phyloP scores from a whole-genome alignment of 2,113 vertebrate species.

The Etheostoma cragini region DNA sequence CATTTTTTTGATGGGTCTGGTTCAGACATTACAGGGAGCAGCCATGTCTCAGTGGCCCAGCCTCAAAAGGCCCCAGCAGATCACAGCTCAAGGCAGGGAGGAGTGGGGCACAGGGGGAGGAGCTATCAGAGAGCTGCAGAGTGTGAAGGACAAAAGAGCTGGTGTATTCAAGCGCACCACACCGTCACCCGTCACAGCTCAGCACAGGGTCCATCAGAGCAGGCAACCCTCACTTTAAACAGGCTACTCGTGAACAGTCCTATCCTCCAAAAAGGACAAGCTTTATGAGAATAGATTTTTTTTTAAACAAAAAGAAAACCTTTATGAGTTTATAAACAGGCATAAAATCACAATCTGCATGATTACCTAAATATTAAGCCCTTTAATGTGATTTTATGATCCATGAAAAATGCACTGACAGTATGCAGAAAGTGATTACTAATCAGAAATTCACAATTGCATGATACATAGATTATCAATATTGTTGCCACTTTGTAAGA shows the following conservation, averaged over 20 bases:
- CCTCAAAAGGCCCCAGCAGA: slow-evolving; percentile 81
- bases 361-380: slow-evolving; percentile 33
- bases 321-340: slow-evolving; percentile 24
- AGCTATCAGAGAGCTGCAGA: slow-evolving; percentile 85
- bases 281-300: neutral
- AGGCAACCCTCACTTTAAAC: slow-evolving; percentile 80
- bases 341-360: slow-evolving; percentile 32
- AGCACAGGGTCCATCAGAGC: slow-evolving; percentile 83
- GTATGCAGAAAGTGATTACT: neutral
- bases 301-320: neutral
- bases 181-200: slow-evolving; percentile 84
- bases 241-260: slow-evolving; percentile 72
- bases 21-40: slow-evolving; percentile 77
- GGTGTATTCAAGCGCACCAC: slow-evolving; percentile 83
- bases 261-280: slow-evolving; percentile 56
- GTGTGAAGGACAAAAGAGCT: slow-evolving; percentile 89
- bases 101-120: slow-evolving; percentile 80
- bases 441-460: neutral
- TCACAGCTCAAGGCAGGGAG: slow-evolving; percentile 82
- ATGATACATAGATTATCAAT: slow-evolving; percentile 19
- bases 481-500: slow-evolving; percentile 18
- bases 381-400: slow-evolving; percentile 4
- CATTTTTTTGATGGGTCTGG: slow-evolving; percentile 71
- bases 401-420: neutral
- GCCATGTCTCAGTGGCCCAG: slow-evolving; percentile 77